A percentile compares a stretch with the other conserved stretches of the same genome.
Evolutionary conservation across 92 coral and sea anemone genomes (phyloP).

Genomic region (Diadumene lineata): DNA sequence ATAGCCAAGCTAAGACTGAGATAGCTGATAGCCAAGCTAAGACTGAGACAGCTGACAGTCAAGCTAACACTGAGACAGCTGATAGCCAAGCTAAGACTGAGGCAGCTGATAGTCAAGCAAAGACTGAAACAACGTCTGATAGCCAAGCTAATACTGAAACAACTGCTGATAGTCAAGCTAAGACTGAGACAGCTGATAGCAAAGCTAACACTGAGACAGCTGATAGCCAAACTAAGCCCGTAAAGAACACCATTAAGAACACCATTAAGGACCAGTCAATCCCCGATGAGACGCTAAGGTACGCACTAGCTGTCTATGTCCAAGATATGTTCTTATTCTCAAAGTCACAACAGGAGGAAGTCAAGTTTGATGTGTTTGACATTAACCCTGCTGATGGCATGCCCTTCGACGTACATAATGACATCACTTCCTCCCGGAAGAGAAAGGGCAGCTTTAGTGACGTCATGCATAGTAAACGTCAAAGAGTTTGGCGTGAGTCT

Average conservation of each 20-base stretch:
- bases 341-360: not conserved
- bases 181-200: too few species aligned
- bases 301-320: not conserved
- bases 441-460: not conserved
- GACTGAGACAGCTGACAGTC: too few species aligned
- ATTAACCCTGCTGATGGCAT: not conserved
- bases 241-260: too few species aligned
- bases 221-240: not conserved
- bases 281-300: not conserved
- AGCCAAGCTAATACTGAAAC: too few species aligned
- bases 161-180: too few species aligned
- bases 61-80: too few species aligned
- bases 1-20: too few species aligned
- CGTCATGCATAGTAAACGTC: not conserved
- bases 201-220: not conserved
- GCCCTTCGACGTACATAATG: not conserved
- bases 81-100: too few species aligned
- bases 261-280: too few species aligned
- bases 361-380: conserved; percentile 9
- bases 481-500: not conserved
- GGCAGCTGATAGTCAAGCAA: too few species aligned
- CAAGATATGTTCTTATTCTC: conserved; percentile 8
- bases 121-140: too few species aligned
- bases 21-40: too few species aligned
- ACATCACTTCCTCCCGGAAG: conserved; percentile 3